Evolutionary conservation across 2,113 vertebrate species (phyloP).

Genomic region (Oxyura jamaicensis): DNA sequence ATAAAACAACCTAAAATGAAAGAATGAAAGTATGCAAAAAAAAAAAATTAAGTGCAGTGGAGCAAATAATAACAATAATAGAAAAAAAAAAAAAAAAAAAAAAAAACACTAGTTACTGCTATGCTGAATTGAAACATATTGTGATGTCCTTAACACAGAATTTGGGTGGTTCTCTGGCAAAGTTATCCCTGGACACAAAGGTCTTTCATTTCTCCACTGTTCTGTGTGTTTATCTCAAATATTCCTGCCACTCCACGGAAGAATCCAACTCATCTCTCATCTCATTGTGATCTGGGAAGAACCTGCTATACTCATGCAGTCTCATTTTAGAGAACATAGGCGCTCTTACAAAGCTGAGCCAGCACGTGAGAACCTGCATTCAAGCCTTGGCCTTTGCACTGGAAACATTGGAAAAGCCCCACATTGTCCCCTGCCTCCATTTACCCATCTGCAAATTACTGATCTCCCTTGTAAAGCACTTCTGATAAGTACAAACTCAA

Average conservation of each 20-base stretch:
- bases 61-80: not conserved
- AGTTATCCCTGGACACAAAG: not conserved
- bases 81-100: not conserved
- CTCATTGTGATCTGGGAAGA: not conserved
- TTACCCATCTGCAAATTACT: not conserved
- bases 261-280: not conserved
- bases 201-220: not conserved
- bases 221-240: not conserved
- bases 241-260: not conserved
- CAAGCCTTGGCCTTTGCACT: not conserved
- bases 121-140: not conserved
- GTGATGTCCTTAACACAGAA: not conserved
- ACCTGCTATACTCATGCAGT: not conserved
- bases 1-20: not conserved
- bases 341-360: not conserved
- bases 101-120: not conserved
- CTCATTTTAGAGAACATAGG: not conserved
- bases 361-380: not conserved
- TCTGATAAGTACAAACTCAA: not conserved
- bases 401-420: not conserved
- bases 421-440: not conserved
- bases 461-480: not conserved
- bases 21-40: not conserved
- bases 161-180: not conserved
- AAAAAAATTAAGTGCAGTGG: not conserved